Evolutionary conservation across 2,797 vertebrate genomes (phyloP), one percentile per base, ranked within the genome.

Genomic region (Loris lydekkerianus): DNA sequence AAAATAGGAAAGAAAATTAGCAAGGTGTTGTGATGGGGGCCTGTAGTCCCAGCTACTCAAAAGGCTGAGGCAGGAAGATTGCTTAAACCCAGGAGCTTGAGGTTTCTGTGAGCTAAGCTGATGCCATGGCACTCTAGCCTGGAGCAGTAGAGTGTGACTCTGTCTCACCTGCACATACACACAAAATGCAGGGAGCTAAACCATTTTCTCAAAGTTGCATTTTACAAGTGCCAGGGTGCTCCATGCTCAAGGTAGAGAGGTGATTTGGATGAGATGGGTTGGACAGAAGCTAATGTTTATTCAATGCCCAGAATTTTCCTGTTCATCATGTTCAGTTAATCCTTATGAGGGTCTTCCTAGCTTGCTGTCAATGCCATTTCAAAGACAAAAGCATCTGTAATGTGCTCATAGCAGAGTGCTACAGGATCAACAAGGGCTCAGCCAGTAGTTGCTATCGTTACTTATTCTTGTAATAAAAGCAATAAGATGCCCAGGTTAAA

Each of bases 301-400:
- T 76, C 49, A 13, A 1, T 21, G 49, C 43, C 67, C 20, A 23
- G 7, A 3, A 1, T 31, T 63, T 67, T 67, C 83, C 67, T 3
- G 0, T 40, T 90, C 63, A 37, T 49, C n/a, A 80, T 43, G 17
- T 40, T 87, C 76, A n/a, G 43, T 23, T 43, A 10, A 58, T 72
- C 46, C 86, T 77, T 37, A 1, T 0, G 0, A 5, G 0, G 0
- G 20, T 34, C 37, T 67, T 43, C 10, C 10, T 17, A 69, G 13
- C 63, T 18, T 10, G 27, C 27, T 49, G 7, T 40, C 3, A 1
- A 7, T 8, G 13, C 43, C 34, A 7, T 37, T 60, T 84, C 93
- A 70, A 60, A 63, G 81, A 56, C 2, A 2, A 49, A 78, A 40
- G 13, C 14, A 18, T 58, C 61, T 18, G 18, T 10, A 9, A 46